These are phyloP conservation scores for Halictus ligatus DNA, from an alignment of 2,888 invertebrate genomes.

Conservation along the genomic window DNA sequence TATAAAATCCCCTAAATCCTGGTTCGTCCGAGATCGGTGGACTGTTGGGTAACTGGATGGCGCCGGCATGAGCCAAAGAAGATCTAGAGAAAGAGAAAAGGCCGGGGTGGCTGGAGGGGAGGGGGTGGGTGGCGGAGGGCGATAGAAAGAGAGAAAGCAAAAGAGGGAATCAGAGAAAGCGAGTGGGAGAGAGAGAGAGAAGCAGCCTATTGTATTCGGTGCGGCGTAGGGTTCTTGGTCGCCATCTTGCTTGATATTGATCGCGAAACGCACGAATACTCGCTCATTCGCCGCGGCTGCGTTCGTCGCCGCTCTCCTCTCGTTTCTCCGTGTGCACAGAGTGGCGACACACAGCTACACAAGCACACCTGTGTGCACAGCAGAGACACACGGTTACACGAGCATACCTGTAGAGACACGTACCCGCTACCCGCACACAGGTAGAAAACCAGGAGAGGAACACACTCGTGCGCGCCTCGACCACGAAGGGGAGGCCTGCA, in stretches of 20 bases:
- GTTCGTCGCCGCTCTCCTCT: conserved; percentile 63
- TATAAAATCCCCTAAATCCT: conserved; percentile 21
- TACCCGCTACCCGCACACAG: neutral
- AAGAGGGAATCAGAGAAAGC: conserved; percentile 54
- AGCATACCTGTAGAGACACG: neutral
- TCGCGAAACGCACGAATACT: conserved; percentile 83
- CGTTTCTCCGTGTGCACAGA: conserved; percentile 40
- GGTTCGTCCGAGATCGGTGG: conserved; percentile 30
- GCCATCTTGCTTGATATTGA: conserved; percentile 85
- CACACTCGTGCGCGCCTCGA: conserved; percentile 35
- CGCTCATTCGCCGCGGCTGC: conserved; percentile 67
- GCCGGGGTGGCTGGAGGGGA: conserved; percentile 33
- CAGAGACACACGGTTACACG: neutral
- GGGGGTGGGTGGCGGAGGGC: conserved; percentile 13
- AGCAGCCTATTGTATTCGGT: conserved; percentile 82
- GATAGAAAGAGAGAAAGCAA: conserved; percentile 24
- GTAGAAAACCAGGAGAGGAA: conserved; percentile 15
- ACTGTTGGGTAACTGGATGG: conserved; percentile 48
- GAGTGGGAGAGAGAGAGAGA: conserved; percentile 51
- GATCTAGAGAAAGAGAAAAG: conserved; percentile 56
- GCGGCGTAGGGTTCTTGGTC: conserved; percentile 81
- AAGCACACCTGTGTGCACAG: neutral
- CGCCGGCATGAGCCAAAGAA: conserved; percentile 55
- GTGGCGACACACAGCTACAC: neutral
- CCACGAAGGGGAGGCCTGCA: conserved; percentile 56